Evolutionary conservation across 2,888 invertebrate genomes (phyloP).

Genomic region (Agriotes lineatus): DNA sequence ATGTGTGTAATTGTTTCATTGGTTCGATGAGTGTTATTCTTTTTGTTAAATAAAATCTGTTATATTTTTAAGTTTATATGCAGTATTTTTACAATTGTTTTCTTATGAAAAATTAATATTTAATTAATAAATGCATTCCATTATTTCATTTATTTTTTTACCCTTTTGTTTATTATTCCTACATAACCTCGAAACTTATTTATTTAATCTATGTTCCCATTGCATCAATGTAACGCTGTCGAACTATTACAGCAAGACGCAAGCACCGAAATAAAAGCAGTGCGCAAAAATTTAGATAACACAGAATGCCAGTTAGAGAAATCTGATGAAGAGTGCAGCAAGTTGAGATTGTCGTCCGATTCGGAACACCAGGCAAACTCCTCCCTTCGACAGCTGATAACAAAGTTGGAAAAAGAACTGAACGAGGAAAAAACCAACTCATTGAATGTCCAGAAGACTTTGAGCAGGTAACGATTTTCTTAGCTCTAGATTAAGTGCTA

Average conservation of each 20-base stretch:
- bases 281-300: slow-evolving; percentile 63
- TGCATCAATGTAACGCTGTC: no score
- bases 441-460: slow-evolving; percentile 64
- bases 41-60: no score
- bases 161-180: no score
- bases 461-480: slow-evolving; percentile 58
- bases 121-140: no score
- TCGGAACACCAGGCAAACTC: slow-evolving; percentile 70
- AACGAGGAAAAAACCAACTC: slow-evolving; percentile 70
- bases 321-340: slow-evolving; percentile 68
- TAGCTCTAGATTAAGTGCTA: background rate
- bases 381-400: slow-evolving; percentile 68
- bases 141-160: no score
- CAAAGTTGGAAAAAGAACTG: slow-evolving; percentile 67
- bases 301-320: slow-evolving; percentile 67
- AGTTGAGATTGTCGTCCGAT: slow-evolving; percentile 68
- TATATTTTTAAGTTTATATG: no score
- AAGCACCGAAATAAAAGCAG: slow-evolving; percentile 61
- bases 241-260: slow-evolving; percentile 57
- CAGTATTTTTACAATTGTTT: no score
- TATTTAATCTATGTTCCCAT: no score
- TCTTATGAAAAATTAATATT: no score
- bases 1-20: no score
- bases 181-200: background rate
- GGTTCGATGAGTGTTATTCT: no score